phyloP scores from a whole-genome alignment of 2,888 invertebrate genomes.

The Chironomus tentans region DNA sequence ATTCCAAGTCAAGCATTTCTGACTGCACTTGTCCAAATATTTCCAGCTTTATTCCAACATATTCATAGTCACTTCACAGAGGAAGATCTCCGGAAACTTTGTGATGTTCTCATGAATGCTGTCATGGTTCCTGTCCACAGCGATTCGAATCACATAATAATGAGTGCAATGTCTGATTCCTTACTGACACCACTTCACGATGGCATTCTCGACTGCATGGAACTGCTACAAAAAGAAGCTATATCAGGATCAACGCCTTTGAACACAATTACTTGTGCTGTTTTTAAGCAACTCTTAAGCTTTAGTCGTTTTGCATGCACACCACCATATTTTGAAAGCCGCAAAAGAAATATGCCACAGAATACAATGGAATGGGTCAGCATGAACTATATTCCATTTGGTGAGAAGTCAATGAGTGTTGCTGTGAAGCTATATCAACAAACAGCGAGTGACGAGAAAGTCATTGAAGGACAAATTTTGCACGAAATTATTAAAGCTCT shows the following conservation, averaged over 20 bases:
- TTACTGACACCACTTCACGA: slow-evolving; percentile 76
- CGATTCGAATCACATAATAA: slow-evolving; percentile 70
- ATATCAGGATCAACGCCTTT: slow-evolving; percentile 48
- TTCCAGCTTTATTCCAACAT: slow-evolving; percentile 88
- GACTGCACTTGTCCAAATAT: slow-evolving; percentile 89
- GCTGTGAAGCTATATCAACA: slow-evolving; percentile 65
- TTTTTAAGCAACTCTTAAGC: slow-evolving; percentile 55
- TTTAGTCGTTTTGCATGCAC: slow-evolving; percentile 63
- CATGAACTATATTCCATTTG: slow-evolving; percentile 78
- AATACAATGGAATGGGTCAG: slow-evolving; percentile 62
- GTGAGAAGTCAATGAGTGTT: slow-evolving; percentile 67
- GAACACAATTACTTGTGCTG: slow-evolving; percentile 55
- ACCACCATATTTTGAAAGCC: slow-evolving; percentile 48
- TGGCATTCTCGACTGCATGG: slow-evolving; percentile 75
- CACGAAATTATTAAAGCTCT: slow-evolving; percentile 60
- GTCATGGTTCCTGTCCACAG: slow-evolving; percentile 72
- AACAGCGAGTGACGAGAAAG: slow-evolving; percentile 59
- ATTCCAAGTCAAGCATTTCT: slow-evolving; percentile 89
- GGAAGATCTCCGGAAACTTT: slow-evolving; percentile 69
- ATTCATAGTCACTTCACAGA: slow-evolving; percentile 57
- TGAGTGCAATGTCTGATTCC: slow-evolving; percentile 70
- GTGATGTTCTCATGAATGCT: slow-evolving; percentile 64
- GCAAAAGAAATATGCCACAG: slow-evolving; percentile 33
- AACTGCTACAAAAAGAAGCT: slow-evolving; percentile 73
- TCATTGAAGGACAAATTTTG: slow-evolving; percentile 61